Evolutionary conservation across 2,888 invertebrate genomes (phyloP).

Genomic region (Diabrotica balteata): DNA sequence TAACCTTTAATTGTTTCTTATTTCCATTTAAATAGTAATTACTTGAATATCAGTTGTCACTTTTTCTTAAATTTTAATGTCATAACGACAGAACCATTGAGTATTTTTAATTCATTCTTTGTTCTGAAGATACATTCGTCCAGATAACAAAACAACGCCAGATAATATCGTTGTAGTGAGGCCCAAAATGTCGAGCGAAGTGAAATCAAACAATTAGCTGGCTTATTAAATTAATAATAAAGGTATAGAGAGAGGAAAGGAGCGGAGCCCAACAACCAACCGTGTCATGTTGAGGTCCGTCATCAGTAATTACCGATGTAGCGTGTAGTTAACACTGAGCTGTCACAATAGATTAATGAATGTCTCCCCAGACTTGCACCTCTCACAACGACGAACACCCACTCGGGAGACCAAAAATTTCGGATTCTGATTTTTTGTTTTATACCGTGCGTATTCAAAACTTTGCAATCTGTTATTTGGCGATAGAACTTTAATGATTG

Average conservation of each 20-base stretch:
- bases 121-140: not conserved
- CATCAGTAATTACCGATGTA: constrained; percentile 61
- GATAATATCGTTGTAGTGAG: constrained; percentile 21
- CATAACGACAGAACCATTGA: no score
- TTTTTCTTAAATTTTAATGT: no score
- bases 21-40: no score
- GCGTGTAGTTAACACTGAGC: constrained; percentile 62
- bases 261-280: constrained; percentile 27
- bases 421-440: constrained; percentile 15
- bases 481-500: no score
- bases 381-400: constrained; percentile 35
- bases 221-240: constrained; percentile 37
- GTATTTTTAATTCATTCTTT: no score
- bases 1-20: no score
- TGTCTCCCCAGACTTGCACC: constrained; percentile 57
- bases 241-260: constrained; percentile 24
- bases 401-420: constrained; percentile 25
- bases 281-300: constrained; percentile 53
- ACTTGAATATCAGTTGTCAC: no score
- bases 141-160: constrained; percentile 15
- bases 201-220: constrained; percentile 36
- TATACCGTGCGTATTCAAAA: not conserved
- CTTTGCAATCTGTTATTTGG: no score
- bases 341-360: constrained; percentile 63
- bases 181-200: constrained; percentile 12